Evolutionary conservation across 2,797 vertebrate species (phyloP).

Genomic region (Diplodus puntazzo): DNA sequence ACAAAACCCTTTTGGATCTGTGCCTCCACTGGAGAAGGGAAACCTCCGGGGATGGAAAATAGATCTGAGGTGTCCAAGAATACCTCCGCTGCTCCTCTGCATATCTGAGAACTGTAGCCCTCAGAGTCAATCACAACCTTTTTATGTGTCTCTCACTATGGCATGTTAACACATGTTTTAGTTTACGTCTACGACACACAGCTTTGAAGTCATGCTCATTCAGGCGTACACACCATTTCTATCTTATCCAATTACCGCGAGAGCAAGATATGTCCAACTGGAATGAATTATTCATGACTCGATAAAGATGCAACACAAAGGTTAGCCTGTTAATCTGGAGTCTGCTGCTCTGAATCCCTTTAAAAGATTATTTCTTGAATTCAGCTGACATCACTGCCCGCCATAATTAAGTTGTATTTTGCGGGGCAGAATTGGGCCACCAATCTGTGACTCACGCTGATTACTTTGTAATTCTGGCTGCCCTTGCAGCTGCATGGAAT

Average conservation of each 20-base stretch:
- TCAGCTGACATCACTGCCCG: conserved; percentile 30
- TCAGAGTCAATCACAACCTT: conserved; percentile 10
- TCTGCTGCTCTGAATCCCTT: conserved; percentile 60
- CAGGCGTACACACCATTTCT: conserved; percentile 28
- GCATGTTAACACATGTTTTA: not conserved
- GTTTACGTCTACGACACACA: conserved; percentile 19
- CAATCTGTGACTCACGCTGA: conserved; percentile 49
- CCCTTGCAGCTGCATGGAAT: conserved; percentile 16
- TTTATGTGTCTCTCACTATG: not conserved
- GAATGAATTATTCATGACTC: conserved; percentile 70
- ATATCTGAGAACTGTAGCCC: not conserved
- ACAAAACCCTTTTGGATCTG: conserved; percentile 13
- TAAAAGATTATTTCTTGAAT: conserved; percentile 65
- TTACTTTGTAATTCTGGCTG: conserved; percentile 53
- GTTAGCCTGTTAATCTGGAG: conserved; percentile 60
- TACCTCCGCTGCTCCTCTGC: conserved; percentile 17
- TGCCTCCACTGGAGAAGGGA: conserved; percentile 21
- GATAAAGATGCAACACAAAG: conserved; percentile 54
- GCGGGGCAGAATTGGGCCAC: conserved; percentile 38
- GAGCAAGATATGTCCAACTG: conserved; percentile 38
- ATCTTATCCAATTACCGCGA: conserved; percentile 51
- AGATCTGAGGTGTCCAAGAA: conserved; percentile 23
- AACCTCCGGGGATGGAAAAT: conserved; percentile 21
- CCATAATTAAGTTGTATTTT: conserved; percentile 55
- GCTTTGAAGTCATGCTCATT: conserved; percentile 10